A percentile compares a stretch with the other conserved stretches of the same genome.
Conservation (phyloP, 2,797 vertebrate species). For the Peromyscus eremicus region DNA sequence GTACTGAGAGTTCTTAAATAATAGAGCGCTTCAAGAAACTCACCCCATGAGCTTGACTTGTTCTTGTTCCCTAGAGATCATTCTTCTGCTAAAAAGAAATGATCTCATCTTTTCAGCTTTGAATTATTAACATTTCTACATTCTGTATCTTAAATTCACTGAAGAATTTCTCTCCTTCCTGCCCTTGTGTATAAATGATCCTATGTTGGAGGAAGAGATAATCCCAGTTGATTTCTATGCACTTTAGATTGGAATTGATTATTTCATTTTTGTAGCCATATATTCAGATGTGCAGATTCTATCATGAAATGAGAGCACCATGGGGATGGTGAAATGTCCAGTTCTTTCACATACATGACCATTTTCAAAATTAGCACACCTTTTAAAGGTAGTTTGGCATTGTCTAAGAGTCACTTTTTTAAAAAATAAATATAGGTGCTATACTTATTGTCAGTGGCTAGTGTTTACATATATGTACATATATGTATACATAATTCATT, state of each 20-base stretch:
- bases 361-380: not conserved
- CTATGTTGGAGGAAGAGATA: not conserved
- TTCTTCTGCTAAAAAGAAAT: constrained; percentile 23
- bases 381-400: not conserved
- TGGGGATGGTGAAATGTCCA: rapidly evolving
- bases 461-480: not conserved
- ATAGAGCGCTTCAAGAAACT: not conserved
- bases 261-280: not conserved
- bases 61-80: not conserved
- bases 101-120: not conserved
- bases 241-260: not conserved
- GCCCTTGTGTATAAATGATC: not conserved
- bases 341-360: not conserved
- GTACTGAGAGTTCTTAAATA: constrained; percentile 29
- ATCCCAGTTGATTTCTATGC: not conserved
- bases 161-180: not conserved
- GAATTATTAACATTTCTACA: constrained; percentile 44
- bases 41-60: not conserved
- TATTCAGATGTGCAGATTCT: not conserved
- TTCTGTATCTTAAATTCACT: constrained; percentile 7
- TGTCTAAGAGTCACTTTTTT: not conserved
- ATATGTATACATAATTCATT: not conserved
- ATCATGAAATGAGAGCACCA: not conserved
- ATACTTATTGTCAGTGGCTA: not conserved
- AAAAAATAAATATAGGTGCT: not conserved